Evolutionary conservation across 2,113 vertebrate genomes (phyloP).

Genomic region (Irena cyanogastra): DNA sequence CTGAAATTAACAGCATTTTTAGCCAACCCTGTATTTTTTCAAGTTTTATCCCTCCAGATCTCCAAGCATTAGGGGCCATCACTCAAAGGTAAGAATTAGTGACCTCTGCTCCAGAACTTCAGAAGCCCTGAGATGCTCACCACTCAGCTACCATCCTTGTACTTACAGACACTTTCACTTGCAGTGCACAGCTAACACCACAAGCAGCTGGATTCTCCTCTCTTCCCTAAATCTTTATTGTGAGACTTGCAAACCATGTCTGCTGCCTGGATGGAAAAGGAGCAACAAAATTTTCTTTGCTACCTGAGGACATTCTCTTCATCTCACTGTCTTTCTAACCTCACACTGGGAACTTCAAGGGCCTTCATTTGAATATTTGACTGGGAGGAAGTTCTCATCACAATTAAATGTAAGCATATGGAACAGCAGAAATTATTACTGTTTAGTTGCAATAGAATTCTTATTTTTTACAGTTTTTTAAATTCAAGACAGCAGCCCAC

Average conservation of each 20-base stretch:
- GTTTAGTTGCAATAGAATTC: neutral
- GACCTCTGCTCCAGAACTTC: neutral
- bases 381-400: neutral
- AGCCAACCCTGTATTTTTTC: neutral
- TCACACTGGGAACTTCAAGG: neutral
- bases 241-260: neutral
- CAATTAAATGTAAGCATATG: neutral
- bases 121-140: neutral
- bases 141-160: accelerated
- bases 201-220: neutral
- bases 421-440: neutral
- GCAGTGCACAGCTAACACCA: neutral
- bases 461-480: neutral
- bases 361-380: neutral
- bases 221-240: neutral
- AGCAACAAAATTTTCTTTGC: neutral
- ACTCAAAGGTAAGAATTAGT: neutral
- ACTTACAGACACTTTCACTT: neutral
- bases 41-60: neutral
- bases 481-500: neutral
- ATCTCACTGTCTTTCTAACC: neutral
- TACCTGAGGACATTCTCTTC: neutral
- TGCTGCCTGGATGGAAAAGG: neutral
- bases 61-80: neutral
- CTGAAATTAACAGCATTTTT: neutral